A percentile compares a stretch with the other conserved stretches of the same genome.
Conservation (phyloP, 2,113 vertebrate genomes). For the Gallinago jamesoni region DNA sequence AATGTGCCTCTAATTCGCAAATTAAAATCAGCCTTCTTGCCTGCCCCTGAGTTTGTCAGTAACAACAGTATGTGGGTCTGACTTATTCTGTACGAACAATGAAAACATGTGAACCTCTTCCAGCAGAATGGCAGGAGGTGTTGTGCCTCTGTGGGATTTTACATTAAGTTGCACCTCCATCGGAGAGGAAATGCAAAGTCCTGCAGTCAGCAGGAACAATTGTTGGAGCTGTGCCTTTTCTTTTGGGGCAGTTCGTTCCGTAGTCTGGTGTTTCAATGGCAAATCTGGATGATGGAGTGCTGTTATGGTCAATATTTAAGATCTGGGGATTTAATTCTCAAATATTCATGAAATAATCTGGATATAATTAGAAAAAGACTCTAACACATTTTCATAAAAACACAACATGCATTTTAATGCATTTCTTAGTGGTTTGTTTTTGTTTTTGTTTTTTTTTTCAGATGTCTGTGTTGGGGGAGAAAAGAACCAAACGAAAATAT, state of each 20-base stretch:
- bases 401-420: background rate
- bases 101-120: background rate
- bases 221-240: background rate
- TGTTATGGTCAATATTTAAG: background rate
- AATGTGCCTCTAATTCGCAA: background rate
- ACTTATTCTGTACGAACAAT: background rate
- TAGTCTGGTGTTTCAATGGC: background rate
- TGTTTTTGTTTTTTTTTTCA: background rate
- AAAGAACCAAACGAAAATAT: background rate
- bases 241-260: background rate
- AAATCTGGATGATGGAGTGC: accelerated
- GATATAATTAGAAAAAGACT: background rate
- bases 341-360: background rate
- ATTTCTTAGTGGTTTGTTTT: background rate
- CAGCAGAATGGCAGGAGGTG: background rate
- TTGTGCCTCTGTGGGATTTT: background rate
- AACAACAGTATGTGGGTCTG: background rate
- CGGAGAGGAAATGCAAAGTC: background rate
- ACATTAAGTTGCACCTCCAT: background rate
- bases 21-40: background rate
- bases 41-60: background rate
- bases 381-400: background rate
- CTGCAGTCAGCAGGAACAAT: background rate
- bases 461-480: background rate
- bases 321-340: background rate